Conservation (phyloP, 2,888 invertebrate genomes). For the Yponomeuta evonymella region DNA sequence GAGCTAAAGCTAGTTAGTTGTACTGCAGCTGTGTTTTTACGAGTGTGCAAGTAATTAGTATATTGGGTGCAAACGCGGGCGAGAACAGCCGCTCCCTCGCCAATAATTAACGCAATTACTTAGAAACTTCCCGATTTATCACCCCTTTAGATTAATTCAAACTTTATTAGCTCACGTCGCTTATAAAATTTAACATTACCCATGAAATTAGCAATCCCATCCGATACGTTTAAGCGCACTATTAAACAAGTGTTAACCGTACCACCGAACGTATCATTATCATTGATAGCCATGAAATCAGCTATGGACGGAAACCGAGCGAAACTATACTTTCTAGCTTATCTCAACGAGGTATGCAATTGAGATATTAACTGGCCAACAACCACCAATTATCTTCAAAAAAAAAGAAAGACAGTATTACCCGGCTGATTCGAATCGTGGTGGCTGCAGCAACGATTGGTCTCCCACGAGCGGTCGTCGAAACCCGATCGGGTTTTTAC, state of each 20-base stretch:
- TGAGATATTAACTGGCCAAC: slow-evolving; percentile 19
- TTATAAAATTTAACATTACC: slow-evolving; percentile 1
- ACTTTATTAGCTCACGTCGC: neutral
- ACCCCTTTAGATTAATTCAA: neutral
- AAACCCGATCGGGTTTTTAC: slow-evolving; percentile 19
- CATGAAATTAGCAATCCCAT: slow-evolving; percentile 5
- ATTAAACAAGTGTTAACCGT: slow-evolving; percentile 14
- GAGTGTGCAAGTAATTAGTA: neutral
- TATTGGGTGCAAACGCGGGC: too few species aligned
- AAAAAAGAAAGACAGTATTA: slow-evolving; percentile 7
- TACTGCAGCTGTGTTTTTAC: slow-evolving; percentile 3
- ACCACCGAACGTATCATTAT: slow-evolving; percentile 12
- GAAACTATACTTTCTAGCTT: slow-evolving; percentile 13
- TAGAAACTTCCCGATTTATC: neutral
- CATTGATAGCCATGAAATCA: slow-evolving; percentile 11
- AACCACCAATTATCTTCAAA: slow-evolving; percentile 15
- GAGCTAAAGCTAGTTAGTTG: slow-evolving; percentile 31
- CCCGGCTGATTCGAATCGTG: slow-evolving; percentile 14
- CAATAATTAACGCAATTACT: neutral
- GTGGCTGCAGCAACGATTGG: slow-evolving; percentile 12
- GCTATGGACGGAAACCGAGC: slow-evolving; percentile 5
- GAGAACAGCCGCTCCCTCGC: too few species aligned
- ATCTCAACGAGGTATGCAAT: slow-evolving; percentile 14
- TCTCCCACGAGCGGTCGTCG: slow-evolving; percentile 17
- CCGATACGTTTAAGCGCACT: slow-evolving; percentile 5